A percentile compares a stretch with the other conserved stretches of the same genome.
Conservation (phyloP, 2,113 vertebrate genomes). For the Aegotheles bennettii region DNA sequence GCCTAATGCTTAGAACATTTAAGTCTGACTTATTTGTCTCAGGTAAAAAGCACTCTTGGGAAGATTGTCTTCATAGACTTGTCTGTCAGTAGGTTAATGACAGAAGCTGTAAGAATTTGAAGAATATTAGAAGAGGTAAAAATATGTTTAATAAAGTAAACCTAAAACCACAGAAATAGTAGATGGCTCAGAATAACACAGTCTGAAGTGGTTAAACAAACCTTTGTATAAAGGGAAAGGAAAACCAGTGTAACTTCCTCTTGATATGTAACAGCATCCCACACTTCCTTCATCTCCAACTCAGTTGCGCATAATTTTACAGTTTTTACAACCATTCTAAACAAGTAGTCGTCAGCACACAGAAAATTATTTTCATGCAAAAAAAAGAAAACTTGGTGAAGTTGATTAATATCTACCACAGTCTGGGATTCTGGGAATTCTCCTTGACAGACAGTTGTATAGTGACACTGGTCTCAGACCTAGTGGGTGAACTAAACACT, state of each 20-base stretch:
- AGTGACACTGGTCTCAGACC: neutral
- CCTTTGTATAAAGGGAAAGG: neutral
- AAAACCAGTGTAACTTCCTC: neutral
- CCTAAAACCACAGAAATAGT: neutral
- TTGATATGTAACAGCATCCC: neutral
- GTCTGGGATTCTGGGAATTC: neutral
- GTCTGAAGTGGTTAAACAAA: neutral
- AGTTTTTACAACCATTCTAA: neutral
- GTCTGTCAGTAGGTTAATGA: neutral
- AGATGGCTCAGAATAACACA: neutral
- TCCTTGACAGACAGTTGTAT: neutral
- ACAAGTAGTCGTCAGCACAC: neutral
- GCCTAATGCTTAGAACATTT: neutral
- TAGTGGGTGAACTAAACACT: neutral
- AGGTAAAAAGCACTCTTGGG: neutral
- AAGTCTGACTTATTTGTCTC: neutral
- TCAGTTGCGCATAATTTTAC: neutral
- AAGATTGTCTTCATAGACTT: neutral
- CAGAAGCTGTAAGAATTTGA: neutral
- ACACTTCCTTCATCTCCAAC: neutral
- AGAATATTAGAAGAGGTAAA: neutral
- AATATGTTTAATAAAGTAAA: neutral
- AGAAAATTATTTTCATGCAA: neutral
- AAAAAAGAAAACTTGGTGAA: neutral
- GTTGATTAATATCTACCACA: neutral